Evolutionary conservation across 2,797 vertebrate genomes (phyloP).

Genomic region (Aplochiton taeniatus): DNA sequence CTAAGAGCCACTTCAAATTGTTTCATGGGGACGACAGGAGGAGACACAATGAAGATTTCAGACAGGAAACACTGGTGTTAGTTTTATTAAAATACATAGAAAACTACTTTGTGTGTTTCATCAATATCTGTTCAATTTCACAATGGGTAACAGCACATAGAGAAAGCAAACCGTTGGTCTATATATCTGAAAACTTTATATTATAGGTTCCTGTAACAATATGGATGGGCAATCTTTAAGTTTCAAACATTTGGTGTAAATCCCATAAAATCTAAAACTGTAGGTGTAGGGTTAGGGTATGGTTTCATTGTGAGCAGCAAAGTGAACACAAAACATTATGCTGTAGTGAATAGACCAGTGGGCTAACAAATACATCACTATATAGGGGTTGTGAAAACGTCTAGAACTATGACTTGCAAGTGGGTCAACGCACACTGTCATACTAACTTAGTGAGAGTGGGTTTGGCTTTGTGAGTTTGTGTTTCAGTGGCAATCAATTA

Average conservation of each 20-base stretch:
- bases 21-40: slow-evolving; percentile 55
- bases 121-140: slow-evolving; percentile 77
- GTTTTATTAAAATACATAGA: slow-evolving; percentile 89
- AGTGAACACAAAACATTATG: slow-evolving; percentile 50
- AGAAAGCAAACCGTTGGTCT: slow-evolving; percentile 63
- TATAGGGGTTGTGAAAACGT: slow-evolving; percentile 63
- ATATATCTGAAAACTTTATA: slow-evolving; percentile 65
- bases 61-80: slow-evolving; percentile 79
- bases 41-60: slow-evolving; percentile 78
- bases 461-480: slow-evolving; percentile 49
- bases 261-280: slow-evolving; percentile 30
- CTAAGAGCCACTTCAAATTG: not conserved
- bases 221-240: too few relatives aligned
- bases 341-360: slow-evolving; percentile 56
- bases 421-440: slow-evolving; percentile 49
- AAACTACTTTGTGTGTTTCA: slow-evolving; percentile 82
- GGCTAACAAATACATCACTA: slow-evolving; percentile 46
- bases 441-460: slow-evolving; percentile 51
- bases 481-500: slow-evolving; percentile 42
- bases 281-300: slow-evolving; percentile 36
- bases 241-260: too few relatives aligned
- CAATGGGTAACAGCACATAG: slow-evolving; percentile 78
- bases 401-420: slow-evolving; percentile 59
- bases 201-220: slow-evolving; percentile 29
- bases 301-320: slow-evolving; percentile 52